A percentile compares a stretch with the other conserved stretches of the same genome.
These are phyloP conservation scores for Turdus rufiventris DNA, from an alignment of 2,113 vertebrate species.

Conservation along the genomic window DNA sequence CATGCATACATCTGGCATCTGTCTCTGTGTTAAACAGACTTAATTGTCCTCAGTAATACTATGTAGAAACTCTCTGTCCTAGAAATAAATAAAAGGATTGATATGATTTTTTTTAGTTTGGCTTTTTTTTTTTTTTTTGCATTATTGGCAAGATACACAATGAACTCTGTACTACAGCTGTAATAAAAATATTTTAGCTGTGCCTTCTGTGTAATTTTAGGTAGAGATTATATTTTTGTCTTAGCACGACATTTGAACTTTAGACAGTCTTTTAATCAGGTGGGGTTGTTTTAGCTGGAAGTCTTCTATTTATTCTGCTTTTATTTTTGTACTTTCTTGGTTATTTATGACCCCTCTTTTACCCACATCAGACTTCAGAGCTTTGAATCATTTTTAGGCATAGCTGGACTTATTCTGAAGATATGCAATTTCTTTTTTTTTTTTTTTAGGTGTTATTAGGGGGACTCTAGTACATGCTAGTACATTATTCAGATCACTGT, in stretches of 20 bases:
- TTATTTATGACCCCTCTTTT: conserved; percentile 25
- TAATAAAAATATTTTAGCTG: conserved; percentile 28
- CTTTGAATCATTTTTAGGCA: conserved; percentile 11
- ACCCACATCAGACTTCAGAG: conserved; percentile 17
- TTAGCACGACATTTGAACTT: not conserved
- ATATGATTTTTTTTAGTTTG: not conserved
- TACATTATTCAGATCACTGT: not conserved
- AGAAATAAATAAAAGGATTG: not conserved
- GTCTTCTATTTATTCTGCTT: not conserved
- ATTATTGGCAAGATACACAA: not conserved
- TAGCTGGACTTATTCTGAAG: not conserved
- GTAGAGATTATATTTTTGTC: not conserved
- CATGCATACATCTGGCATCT: conserved; percentile 44
- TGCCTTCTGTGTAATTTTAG: conserved; percentile 35
- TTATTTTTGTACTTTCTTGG: not conserved
- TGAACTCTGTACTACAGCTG: not conserved
- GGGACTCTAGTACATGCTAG: not conserved
- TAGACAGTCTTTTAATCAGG: conserved; percentile 17
- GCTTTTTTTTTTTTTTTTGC: not conserved
- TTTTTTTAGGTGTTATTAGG: not conserved
- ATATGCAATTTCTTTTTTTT: not conserved
- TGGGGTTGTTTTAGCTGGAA: conserved; percentile 19
- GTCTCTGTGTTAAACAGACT: conserved; percentile 52
- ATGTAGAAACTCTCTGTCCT: conserved; percentile 5
- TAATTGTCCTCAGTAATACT: conserved; percentile 31